Evolutionary conservation across 2,888 invertebrate species (phyloP).

Genomic region (Pachycephus smyrnensis): DNA sequence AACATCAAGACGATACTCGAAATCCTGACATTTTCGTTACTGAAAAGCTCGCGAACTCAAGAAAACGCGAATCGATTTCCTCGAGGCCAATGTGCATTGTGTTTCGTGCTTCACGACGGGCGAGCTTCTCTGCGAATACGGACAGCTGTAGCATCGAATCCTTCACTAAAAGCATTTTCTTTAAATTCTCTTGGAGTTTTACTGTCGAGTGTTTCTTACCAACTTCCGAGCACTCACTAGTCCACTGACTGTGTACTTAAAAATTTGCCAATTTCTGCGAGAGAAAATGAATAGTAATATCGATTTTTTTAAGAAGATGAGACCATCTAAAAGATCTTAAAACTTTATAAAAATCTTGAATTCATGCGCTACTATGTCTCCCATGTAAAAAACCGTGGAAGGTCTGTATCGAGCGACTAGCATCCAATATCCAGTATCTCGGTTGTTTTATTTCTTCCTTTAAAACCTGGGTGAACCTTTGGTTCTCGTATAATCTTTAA

Average conservation of each 20-base stretch:
- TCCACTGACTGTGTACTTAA: neutral
- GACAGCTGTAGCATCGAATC: constrained; percentile 41
- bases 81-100: constrained; percentile 8
- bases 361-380: neutral
- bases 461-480: neutral
- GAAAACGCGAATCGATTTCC: constrained; percentile 11
- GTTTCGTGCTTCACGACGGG: constrained; percentile 12
- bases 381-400: neutral
- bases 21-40: too few relatives aligned
- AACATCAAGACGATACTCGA: too few relatives aligned
- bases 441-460: neutral
- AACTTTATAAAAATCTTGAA: neutral
- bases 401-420: neutral
- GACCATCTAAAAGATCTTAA: neutral
- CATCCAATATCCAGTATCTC: neutral
- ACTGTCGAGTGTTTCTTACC: neutral
- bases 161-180: constrained; percentile 46
- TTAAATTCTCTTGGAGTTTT: constrained; percentile 30
- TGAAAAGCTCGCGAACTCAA: too few relatives aligned
- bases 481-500: neutral
- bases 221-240: neutral
- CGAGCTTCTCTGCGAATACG: constrained; percentile 38
- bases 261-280: neutral
- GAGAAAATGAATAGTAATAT: neutral
- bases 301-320: neutral